phyloP scores from a whole-genome alignment of 2,113 vertebrate species.

The Clarias macrocephalus region DNA sequence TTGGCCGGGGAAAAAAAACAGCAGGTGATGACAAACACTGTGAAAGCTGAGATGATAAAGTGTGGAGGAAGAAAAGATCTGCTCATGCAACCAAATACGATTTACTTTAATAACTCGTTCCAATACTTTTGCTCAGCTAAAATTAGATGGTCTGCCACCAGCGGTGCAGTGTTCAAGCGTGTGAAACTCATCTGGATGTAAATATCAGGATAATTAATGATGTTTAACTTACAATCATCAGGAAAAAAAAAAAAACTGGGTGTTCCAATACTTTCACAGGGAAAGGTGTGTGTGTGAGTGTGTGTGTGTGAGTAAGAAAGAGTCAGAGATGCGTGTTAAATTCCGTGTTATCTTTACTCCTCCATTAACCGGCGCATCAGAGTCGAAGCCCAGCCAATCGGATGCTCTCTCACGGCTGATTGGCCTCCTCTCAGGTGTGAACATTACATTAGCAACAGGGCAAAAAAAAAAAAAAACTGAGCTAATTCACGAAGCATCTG shows the following conservation, averaged over 20 bases:
- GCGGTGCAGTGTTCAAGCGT: neutral
- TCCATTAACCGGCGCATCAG: neutral
- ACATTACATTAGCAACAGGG: slow-evolving; percentile 46
- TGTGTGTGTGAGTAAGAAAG: neutral
- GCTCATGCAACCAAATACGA: neutral
- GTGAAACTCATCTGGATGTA: neutral
- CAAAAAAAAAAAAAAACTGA: neutral
- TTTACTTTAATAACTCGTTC: neutral
- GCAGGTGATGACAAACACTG: too few species aligned
- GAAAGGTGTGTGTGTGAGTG: neutral
- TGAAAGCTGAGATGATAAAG: neutral
- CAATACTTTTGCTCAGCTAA: neutral
- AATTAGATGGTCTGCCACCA: neutral
- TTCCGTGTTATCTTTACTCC: neutral
- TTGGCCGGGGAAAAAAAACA: too few species aligned
- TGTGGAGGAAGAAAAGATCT: neutral
- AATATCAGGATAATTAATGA: neutral
- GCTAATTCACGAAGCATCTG: slow-evolving; percentile 35
- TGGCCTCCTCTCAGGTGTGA: slow-evolving; percentile 42
- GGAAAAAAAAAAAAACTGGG: neutral
- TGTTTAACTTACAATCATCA: neutral
- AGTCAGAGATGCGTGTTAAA: neutral
- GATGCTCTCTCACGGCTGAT: slow-evolving; percentile 31
- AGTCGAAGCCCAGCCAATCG: neutral
- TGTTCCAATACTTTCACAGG: neutral